Percentiles rank a stretch among this genome's conserved stretches.
Evolutionary conservation across 1,140 invertebrate species (phyloP).

Genomic region (Monomorium pharaonis): DNA sequence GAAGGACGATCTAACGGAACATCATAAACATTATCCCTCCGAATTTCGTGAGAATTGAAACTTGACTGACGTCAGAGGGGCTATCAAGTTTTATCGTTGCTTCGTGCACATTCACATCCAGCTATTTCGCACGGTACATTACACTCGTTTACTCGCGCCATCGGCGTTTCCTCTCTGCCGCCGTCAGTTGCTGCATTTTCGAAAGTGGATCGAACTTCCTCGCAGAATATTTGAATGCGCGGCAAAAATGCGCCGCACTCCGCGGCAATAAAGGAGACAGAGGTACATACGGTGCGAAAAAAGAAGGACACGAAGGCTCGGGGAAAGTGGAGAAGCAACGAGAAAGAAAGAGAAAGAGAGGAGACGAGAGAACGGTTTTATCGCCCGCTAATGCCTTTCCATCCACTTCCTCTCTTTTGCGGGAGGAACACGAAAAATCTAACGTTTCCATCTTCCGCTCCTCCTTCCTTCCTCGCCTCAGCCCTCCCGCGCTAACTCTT

Average conservation of each 20-base stretch:
- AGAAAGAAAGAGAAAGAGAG: not conserved
- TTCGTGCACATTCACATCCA: conserved; percentile 32
- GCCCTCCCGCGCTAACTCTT: conserved; percentile 4
- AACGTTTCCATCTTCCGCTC: conserved; percentile 54
- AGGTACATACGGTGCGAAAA: conserved; percentile 31
- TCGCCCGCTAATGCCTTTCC: conserved; percentile 58
- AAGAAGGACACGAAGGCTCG: conserved; percentile 36
- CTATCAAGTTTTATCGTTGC: conserved; percentile 42
- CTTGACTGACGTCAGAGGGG: conserved; percentile 4
- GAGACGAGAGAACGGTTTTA: conserved; percentile 43
- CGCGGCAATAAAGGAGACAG: conserved; percentile 34
- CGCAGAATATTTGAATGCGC: conserved; percentile 47
- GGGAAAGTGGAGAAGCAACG: not conserved
- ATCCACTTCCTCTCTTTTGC: conserved; percentile 55
- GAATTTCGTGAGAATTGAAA: conserved; percentile 28
- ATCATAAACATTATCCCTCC: not conserved
- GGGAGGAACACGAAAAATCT: conserved; percentile 58
- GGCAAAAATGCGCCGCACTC: conserved; percentile 34
- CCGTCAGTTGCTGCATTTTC: conserved; percentile 21
- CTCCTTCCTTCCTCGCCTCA: not conserved
- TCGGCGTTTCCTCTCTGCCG: conserved; percentile 14
- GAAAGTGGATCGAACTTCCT: conserved; percentile 53
- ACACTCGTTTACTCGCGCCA: conserved; percentile 44
- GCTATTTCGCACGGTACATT: conserved; percentile 53
- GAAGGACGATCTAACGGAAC: no score